A percentile compares a stretch with the other conserved stretches of the same genome.
These are phyloP conservation scores for Phasianus colchicus DNA, from an alignment of 2,113 vertebrate species.

Conservation along the genomic window DNA sequence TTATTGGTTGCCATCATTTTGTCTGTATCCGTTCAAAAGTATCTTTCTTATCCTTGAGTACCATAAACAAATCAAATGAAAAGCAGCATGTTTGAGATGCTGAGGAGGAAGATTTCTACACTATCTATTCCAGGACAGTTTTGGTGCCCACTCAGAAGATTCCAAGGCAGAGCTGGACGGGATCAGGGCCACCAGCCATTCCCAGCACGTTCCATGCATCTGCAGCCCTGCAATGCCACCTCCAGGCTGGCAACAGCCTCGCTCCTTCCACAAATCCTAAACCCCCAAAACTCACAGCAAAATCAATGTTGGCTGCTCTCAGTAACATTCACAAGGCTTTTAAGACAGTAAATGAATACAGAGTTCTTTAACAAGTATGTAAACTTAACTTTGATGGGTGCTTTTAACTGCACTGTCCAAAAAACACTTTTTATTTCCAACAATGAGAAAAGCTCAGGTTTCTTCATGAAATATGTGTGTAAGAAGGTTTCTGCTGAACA, in stretches of 20 bases:
- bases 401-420: background rate
- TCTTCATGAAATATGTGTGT: background rate
- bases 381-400: background rate
- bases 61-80: background rate
- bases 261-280: background rate
- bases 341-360: background rate
- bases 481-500: background rate
- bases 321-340: background rate
- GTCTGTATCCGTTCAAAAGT: background rate
- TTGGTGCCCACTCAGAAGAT: background rate
- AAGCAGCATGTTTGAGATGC: rapidly evolving
- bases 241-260: conserved; percentile 41
- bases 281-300: background rate
- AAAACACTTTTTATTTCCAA: background rate
- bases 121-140: background rate
- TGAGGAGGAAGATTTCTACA: background rate
- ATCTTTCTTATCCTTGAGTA: background rate
- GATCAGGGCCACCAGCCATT: background rate
- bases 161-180: background rate
- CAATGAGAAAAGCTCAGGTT: background rate
- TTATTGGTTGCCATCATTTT: background rate
- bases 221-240: conserved; percentile 38
- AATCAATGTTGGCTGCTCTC: rapidly evolving
- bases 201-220: background rate
- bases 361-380: background rate